Percentiles rank a stretch among this genome's conserved stretches.
Conservation (phyloP, 2,113 vertebrate genomes). For the Morone saxatilis region DNA sequence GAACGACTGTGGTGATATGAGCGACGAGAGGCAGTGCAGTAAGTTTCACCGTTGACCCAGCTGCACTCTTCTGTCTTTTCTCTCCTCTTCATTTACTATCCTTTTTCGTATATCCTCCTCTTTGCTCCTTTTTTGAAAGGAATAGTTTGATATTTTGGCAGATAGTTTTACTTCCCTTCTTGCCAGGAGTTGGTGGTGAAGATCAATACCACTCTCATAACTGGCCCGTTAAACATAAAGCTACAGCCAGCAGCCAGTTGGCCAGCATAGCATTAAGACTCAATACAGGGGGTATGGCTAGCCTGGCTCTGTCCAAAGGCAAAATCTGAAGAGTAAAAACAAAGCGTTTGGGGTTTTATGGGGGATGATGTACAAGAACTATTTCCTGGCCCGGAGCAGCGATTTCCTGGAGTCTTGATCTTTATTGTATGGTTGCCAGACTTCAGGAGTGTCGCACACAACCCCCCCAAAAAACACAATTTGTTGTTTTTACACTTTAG, state of each 20-base stretch:
- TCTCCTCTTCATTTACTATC: not conserved
- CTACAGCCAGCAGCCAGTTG: not conserved
- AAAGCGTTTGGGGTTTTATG: not conserved
- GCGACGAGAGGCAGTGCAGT: slow-evolving; percentile 84
- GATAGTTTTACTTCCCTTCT: not conserved
- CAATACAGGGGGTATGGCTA: not conserved
- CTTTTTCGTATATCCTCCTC: not conserved
- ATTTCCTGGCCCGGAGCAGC: not conserved
- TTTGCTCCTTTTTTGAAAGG: not conserved
- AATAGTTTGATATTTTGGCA: not conserved
- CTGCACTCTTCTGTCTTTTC: not conserved
- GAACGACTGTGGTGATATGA: slow-evolving; percentile 87
- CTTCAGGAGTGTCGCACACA: not conserved
- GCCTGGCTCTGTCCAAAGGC: not conserved
- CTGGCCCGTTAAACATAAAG: not conserved
- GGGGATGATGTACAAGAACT: not conserved
- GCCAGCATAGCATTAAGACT: slow-evolving; percentile 12
- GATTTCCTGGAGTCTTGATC: not conserved
- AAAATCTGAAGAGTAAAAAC: slow-evolving; percentile 7
- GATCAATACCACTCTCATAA: slow-evolving; percentile 30
- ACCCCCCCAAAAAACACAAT: not conserved
- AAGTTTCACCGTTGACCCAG: slow-evolving; percentile 52
- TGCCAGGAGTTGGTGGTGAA: slow-evolving; percentile 7
- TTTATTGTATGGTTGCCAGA: not conserved
- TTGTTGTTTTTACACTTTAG: not conserved